Evolutionary conservation across 2,113 vertebrate genomes (phyloP).

Genomic region (Cygnus buccinator): DNA sequence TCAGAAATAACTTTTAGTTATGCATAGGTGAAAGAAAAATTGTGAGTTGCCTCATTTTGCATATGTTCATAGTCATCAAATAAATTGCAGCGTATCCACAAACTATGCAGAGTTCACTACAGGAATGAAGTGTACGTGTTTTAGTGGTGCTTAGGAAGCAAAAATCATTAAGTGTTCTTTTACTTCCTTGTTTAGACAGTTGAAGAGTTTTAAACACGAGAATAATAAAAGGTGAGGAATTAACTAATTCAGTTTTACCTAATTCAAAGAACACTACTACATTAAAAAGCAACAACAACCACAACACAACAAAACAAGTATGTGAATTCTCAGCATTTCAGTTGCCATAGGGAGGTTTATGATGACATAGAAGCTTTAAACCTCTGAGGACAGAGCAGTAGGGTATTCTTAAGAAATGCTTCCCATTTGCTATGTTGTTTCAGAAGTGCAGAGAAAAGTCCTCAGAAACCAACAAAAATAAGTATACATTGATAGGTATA

Average conservation of each 20-base stretch:
- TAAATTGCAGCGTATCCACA: not conserved
- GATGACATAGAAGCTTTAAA: not conserved
- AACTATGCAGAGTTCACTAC: not conserved
- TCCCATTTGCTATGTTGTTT: not conserved
- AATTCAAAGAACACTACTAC: not conserved
- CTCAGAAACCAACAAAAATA: not conserved
- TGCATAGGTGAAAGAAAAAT: not conserved
- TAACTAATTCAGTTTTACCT: not conserved
- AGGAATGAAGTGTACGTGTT: not conserved
- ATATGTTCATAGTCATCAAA: not conserved
- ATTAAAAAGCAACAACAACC: rapidly evolving
- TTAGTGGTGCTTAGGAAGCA: not conserved
- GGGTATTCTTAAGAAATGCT: not conserved
- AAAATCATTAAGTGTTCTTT: not conserved
- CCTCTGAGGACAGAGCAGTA: not conserved
- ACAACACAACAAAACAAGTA: not conserved
- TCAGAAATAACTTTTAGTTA: not conserved
- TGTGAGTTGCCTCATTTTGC: not conserved
- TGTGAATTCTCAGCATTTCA: not conserved
- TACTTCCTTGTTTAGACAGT: not conserved
- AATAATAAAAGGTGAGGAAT: not conserved
- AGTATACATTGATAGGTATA: not conserved
- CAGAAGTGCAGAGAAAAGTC: not conserved
- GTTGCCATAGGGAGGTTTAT: not conserved
- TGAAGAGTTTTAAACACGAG: not conserved